A percentile compares a stretch with the other conserved stretches of the same genome.
phyloP scores from a whole-genome alignment of 2,113 vertebrate species.

The Eudyptes chrysolophus region DNA sequence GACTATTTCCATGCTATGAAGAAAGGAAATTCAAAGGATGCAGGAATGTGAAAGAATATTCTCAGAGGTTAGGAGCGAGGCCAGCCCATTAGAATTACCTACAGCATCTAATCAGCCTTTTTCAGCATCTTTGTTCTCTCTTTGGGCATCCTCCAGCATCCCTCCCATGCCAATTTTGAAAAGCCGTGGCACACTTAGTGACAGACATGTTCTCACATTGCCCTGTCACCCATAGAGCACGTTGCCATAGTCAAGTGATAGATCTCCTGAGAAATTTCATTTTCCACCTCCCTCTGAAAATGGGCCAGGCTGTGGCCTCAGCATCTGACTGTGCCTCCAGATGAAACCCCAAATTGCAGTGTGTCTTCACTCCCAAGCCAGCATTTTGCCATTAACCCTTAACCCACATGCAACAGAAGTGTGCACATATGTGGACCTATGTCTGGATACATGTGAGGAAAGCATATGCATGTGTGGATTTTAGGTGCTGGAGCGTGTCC shows the following conservation, averaged over 20 bases:
- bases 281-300: background rate
- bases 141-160: background rate
- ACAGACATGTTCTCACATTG: background rate
- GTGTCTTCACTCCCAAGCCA: background rate
- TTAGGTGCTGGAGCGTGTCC: too few species aligned
- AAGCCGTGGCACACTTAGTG: background rate
- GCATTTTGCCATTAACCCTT: background rate
- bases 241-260: background rate
- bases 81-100: background rate
- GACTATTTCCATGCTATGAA: background rate
- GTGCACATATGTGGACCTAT: rapidly evolving
- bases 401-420: rapidly evolving
- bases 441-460: background rate
- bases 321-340: background rate
- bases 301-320: background rate
- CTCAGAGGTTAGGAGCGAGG: background rate
- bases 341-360: background rate
- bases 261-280: background rate
- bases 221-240: background rate
- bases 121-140: background rate
- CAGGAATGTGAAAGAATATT: background rate
- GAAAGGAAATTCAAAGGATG: background rate
- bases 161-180: background rate
- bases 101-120: background rate
- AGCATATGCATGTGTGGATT: background rate